Evolutionary conservation across 2,797 vertebrate genomes (phyloP).

Genomic region (Corythornis leucogaster): DNA sequence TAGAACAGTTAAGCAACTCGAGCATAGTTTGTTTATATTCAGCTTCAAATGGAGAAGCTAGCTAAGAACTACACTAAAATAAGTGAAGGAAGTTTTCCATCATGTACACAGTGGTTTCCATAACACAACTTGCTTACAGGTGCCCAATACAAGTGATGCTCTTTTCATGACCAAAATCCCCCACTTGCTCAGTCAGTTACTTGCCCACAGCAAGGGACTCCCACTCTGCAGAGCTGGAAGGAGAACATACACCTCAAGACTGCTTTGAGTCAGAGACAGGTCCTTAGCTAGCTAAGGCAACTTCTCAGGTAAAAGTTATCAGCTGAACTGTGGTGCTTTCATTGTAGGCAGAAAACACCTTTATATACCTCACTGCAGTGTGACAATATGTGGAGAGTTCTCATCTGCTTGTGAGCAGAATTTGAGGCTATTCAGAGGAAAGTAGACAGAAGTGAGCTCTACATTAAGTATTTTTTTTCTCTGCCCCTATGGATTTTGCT

Average conservation of each 20-base stretch:
- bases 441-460: background rate
- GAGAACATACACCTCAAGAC: background rate
- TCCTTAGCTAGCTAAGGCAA: background rate
- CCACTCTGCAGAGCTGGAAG: background rate
- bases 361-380: background rate
- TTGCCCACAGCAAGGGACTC: background rate
- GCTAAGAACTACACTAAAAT: background rate
- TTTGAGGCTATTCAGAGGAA: background rate
- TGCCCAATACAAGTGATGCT: background rate
- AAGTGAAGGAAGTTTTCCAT: background rate
- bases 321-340: background rate
- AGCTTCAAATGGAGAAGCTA: background rate
- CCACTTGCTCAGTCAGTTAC: background rate
- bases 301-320: background rate
- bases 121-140: background rate
- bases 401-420: background rate
- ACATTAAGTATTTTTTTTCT: background rate
- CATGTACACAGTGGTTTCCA: fast-evolving
- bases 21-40: background rate
- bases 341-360: fast-evolving
- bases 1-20: background rate
- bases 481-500: background rate
- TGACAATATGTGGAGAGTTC: background rate
- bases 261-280: background rate
- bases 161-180: background rate